Conservation (phyloP, 2,113 vertebrate species). For the Varanus salvator region DNA sequence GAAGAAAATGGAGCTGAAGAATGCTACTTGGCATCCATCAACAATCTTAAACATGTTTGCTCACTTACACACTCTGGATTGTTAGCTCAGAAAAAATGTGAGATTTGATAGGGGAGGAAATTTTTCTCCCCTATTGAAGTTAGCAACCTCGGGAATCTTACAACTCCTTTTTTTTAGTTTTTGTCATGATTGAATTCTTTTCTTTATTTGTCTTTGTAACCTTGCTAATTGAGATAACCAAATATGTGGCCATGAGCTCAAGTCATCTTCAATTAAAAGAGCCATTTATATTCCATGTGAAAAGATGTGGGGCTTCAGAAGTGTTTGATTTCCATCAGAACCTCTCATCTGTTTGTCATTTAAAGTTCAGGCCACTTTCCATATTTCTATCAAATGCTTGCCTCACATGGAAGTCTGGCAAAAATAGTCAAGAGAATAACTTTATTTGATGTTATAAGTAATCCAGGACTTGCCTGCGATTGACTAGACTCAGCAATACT, state of each 20-base stretch:
- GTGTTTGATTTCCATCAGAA: conserved; percentile 84
- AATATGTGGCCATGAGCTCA: conserved; percentile 84
- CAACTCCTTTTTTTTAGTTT: conserved; percentile 65
- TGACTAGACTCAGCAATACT: conserved; percentile 74
- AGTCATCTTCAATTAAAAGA: conserved; percentile 94
- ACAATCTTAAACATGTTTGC: conserved; percentile 9
- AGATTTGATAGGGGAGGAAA: conserved; percentile 33
- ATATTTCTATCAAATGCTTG: conserved; percentile 91
- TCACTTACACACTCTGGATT: background rate
- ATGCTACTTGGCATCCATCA: conserved; percentile 20
- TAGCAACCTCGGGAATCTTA: conserved; percentile 53
- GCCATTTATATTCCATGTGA: conserved; percentile 84
- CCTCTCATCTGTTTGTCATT: conserved; percentile 94
- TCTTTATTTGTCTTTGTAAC: conserved; percentile 87
- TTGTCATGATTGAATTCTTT: conserved; percentile 79
- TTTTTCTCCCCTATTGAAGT: conserved; percentile 38
- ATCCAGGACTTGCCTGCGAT: conserved; percentile 78
- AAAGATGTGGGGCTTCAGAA: conserved; percentile 84
- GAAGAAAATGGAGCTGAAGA: conserved; percentile 16
- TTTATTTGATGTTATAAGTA: conserved; percentile 91
- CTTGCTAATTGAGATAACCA: conserved; percentile 87
- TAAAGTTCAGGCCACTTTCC: conserved; percentile 85
- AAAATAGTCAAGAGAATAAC: conserved; percentile 76
- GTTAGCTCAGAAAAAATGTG: conserved; percentile 31
- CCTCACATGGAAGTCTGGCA: conserved; percentile 83